Evolutionary conservation across 2,888 invertebrate genomes (phyloP), one percentile per base, ranked within the genome.

Genomic region (Pemphredon lugubris): DNA sequence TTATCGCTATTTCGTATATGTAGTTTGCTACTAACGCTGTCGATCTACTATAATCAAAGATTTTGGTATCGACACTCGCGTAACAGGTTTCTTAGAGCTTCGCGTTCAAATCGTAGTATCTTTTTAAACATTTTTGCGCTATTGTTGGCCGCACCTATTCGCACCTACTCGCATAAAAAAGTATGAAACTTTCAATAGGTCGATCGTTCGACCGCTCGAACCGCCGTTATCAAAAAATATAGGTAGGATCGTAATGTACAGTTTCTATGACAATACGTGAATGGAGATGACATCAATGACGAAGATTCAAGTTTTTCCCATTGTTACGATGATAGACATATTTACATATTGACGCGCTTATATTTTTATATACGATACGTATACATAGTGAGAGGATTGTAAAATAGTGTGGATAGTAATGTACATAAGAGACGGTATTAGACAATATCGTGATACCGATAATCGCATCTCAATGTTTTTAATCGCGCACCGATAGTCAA

Each of bases 351-450:
- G 53, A 42, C 64, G 54, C 64, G 70, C 70, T 72, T 70, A 64
- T 72, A 72, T 72, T 72, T 72, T 72, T 72, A 48, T 72, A 72
- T 70, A 64, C 44, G n/a, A n/a, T n/a, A n/a, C n/a, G n/a, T n/a
- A n/a, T n/a, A 58, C 57, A 70, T 64, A 70, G 50, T 72, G 58
- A 70, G 53, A 44, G 39, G 42, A 64, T 21, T 64, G 72, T 70
- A 70, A 60, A 34, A 55, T 68, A 70, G 23, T 60, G 45, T 44
- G 37, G 42, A 44, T 45, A 55, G 39, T 30, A 21, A 44, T 70
- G 54, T 70, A 70, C 44, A 68, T 70, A 70, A 45, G 42, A 45
- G 37, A 60, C 68, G 39, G 59, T 59, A 59, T 53, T 54, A 58
- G 32, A n/a, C n/a, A n/a, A 23, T 57, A 48, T 54, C 47, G 20